Conservation (phyloP, 1,140 invertebrate genomes). For the Limonius californicus region DNA sequence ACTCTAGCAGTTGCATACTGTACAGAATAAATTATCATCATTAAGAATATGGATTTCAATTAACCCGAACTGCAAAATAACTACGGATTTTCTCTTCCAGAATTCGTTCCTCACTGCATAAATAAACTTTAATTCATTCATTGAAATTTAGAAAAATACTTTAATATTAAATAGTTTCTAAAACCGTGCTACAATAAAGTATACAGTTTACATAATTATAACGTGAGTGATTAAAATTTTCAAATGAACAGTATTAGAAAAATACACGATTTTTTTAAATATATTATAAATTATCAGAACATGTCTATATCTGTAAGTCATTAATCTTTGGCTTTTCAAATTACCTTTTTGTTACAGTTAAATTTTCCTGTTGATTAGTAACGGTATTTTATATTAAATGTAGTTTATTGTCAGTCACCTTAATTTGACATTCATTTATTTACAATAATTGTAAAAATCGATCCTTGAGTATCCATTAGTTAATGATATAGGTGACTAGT, state of each 20-base stretch:
- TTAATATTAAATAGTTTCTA: conserved; percentile 27
- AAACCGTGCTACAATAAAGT: conserved; percentile 30
- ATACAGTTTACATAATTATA: conserved; percentile 11
- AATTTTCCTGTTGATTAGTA: conserved; percentile 15
- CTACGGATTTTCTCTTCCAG: background rate
- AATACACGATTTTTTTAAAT: conserved; percentile 19
- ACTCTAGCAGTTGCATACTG: background rate
- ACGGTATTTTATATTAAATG: conserved; percentile 12
- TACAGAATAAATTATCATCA: background rate
- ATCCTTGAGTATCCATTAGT: conserved; percentile 5
- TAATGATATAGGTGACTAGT: conserved; percentile 12
- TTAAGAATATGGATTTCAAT: background rate
- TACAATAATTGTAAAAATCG: conserved; percentile 25
- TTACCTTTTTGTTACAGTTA: conserved; percentile 10
- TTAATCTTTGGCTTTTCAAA: conserved; percentile 10
- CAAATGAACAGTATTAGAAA: conserved; percentile 21
- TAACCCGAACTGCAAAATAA: background rate
- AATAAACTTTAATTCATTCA: background rate
- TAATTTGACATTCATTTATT: conserved; percentile 40
- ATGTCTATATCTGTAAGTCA: conserved; percentile 14
- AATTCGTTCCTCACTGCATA: background rate
- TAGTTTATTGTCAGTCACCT: conserved; percentile 45
- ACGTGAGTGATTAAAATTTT: conserved; percentile 5
- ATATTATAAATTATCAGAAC: conserved; percentile 13
- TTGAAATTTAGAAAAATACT: conserved; percentile 21